Evolutionary conservation across 92 coral and sea anemone genomes (phyloP).

Genomic region (Isaurus tuberculatus): DNA sequence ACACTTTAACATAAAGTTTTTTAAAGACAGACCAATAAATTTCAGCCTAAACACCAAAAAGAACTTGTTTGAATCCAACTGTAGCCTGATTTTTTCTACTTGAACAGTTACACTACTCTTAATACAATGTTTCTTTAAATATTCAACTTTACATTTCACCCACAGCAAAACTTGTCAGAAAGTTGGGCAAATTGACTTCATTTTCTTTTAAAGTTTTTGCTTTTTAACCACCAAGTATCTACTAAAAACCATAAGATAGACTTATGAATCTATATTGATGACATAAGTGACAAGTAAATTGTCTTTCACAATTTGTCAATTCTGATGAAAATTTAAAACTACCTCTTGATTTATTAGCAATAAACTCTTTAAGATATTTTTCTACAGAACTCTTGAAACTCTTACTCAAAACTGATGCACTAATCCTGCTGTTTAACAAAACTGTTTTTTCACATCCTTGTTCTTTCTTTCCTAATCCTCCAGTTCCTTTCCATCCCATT

Average conservation of each 20-base stretch:
- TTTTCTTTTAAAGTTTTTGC: not conserved
- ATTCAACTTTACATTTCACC: too few species aligned
- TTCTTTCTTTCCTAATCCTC: constrained; percentile 88
- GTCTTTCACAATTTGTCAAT: constrained; percentile 85
- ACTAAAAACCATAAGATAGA: constrained; percentile 74
- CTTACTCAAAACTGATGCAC: constrained; percentile 84
- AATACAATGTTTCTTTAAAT: too few species aligned
- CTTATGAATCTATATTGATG: constrained; percentile 76
- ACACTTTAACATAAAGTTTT: too few species aligned
- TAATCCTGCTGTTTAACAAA: constrained; percentile 70
- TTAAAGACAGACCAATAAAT: too few species aligned
- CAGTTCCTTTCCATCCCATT: constrained; percentile 97
- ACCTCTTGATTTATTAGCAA: constrained; percentile 61
- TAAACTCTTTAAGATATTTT: constrained; percentile 69
- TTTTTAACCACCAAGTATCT: constrained; percentile 90
- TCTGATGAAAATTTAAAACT: constrained; percentile 85
- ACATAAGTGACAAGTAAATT: constrained; percentile 73
- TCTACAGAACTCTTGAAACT: constrained; percentile 70
- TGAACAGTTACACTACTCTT: too few species aligned
- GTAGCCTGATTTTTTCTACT: too few species aligned
- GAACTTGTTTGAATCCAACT: too few species aligned
- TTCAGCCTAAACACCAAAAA: too few species aligned
- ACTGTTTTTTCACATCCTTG: constrained; percentile 93
- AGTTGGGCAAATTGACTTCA: too few species aligned
- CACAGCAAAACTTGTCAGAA: too few species aligned